Evolutionary conservation across 2,888 invertebrate genomes (phyloP).

Genomic region (Acanthosepion pharaonis): DNA sequence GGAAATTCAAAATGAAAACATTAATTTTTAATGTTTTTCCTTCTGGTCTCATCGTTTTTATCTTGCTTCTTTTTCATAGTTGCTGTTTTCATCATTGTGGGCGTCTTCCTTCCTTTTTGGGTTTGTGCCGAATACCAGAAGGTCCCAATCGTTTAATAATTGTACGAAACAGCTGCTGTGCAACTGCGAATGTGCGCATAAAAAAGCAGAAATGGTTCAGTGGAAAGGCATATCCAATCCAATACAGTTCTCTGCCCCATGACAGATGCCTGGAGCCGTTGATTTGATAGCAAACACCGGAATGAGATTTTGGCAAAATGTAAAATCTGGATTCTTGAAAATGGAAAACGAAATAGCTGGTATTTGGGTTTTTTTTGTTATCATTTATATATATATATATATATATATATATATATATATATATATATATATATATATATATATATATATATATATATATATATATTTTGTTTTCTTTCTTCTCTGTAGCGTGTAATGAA

Average conservation of each 20-base stretch:
- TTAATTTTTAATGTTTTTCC: neutral
- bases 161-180: neutral
- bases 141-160: neutral
- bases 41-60: neutral
- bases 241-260: neutral
- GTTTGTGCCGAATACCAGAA: neutral
- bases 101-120: neutral
- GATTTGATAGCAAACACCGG: neutral
- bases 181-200: neutral
- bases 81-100: neutral
- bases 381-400: neutral
- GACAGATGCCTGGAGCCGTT: neutral
- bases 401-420: no score
- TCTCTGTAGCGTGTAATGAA: neutral
- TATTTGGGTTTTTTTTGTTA: neutral
- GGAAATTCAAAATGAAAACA: neutral
- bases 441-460: neutral
- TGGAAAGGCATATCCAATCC: neutral
- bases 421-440: no score
- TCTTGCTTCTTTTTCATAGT: neutral
- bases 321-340: neutral
- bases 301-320: neutral
- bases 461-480: neutral
- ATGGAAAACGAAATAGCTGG: neutral
- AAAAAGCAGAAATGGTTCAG: neutral